Percentiles rank a stretch among this genome's conserved stretches.
Conservation (phyloP, 1,140 invertebrate species). For the Macrobrachium rosenbergii region DNA sequence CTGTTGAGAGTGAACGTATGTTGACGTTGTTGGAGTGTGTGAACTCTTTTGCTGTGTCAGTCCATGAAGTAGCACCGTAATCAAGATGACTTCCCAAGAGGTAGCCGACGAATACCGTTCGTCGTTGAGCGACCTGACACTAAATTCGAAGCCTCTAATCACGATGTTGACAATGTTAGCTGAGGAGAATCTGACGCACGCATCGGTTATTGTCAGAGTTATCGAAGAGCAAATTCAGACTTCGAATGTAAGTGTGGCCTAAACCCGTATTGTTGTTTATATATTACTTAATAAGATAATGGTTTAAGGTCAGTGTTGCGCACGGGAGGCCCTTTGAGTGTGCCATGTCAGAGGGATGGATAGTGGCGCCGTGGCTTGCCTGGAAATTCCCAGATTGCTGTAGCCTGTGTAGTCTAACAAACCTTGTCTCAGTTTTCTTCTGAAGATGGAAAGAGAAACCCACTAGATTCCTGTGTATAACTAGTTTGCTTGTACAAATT, state of each 20-base stretch:
- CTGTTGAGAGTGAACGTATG: neutral
- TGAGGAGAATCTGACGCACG: conserved; percentile 43
- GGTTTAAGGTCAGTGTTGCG: too few relatives aligned
- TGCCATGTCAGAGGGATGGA: too few relatives aligned
- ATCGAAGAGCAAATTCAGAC: conserved; percentile 52
- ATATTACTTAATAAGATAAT: too few relatives aligned
- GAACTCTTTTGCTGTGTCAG: neutral
- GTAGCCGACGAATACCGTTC: conserved; percentile 50
- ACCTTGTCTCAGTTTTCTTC: too few relatives aligned
- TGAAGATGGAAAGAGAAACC: too few relatives aligned
- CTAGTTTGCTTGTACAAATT: too few relatives aligned
- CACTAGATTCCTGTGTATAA: too few relatives aligned
- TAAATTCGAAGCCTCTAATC: conserved; percentile 53
- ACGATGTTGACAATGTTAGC: conserved; percentile 58
- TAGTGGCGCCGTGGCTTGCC: too few relatives aligned
- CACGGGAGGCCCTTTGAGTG: too few relatives aligned
- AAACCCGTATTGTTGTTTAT: too few relatives aligned
- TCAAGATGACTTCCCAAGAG: conserved; percentile 11
- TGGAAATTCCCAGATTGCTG: too few relatives aligned
- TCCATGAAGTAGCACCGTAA: neutral
- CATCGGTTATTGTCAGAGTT: conserved; percentile 42
- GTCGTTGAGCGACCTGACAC: conserved; percentile 37
- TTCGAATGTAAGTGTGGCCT: neutral
- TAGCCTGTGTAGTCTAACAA: too few relatives aligned
- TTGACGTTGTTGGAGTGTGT: neutral